Evolutionary conservation across 1,140 invertebrate genomes (phyloP), one percentile per base, ranked within the genome.

Genomic region (Drepana arcuata): DNA sequence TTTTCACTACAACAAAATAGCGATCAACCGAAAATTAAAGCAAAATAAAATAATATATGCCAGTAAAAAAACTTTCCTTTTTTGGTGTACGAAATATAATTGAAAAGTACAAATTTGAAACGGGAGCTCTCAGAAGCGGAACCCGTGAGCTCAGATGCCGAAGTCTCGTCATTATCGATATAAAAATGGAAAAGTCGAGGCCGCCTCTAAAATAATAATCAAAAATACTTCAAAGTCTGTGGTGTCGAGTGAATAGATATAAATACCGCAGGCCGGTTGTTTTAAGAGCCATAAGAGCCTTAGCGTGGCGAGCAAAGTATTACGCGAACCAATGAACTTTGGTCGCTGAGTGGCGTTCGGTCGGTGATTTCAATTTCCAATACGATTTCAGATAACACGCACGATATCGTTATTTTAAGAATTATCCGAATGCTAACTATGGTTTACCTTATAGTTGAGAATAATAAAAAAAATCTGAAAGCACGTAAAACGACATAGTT

Each of bases 161-260:
- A 60, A 61, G 38, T 60, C 34, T 38, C 40, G 37, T 48, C 52
- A 50, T 66, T 62, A 48, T 44, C 44, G 44, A 55, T 54, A 53
- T 41, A 49, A 60, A 61, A 64, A 55, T 34, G 32, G 40, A 53
- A 58, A 62, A 51, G 30, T 56, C 38, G 38, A 46, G 36, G 36
- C 43, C 25, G 28, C 27, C n/a, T 14, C 46, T 39, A 32, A 41
- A 48, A 57, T 52, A 51, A 40, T 49, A 45, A 53, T 32, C 21
- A 50, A 46, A 56, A 50, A 47, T 39, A 35, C 41, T 54, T 45
- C n/a, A 6, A 35, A 39, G 28, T 16, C 26, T 29, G 24, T 34
- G 32, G 21, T 34, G 21, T 21, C 14, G 24, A 44, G 43, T 48
- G 55, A 62, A 58, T 55, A 61, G 51, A 59, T 46, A 51, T 46